A percentile compares a stretch with the other conserved stretches of the same genome.
Evolutionary conservation across 1,140 invertebrate species (phyloP).

Genomic region (Leptinotarsa undecemlineata): DNA sequence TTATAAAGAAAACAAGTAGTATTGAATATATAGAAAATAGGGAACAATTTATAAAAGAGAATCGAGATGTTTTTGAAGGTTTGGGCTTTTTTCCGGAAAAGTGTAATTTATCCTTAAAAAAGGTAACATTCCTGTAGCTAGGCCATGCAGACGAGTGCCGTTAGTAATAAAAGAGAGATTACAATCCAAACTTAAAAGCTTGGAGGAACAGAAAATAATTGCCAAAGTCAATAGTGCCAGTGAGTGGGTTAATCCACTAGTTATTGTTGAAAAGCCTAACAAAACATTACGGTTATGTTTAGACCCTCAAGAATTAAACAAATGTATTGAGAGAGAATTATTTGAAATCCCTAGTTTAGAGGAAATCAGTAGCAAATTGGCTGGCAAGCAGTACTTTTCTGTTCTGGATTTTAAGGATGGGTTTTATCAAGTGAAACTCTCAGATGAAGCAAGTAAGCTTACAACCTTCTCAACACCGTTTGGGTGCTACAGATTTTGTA

Average conservation of each 20-base stretch:
- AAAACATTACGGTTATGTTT: constrained; percentile 25
- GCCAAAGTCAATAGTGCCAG: not conserved
- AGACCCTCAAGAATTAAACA: constrained; percentile 29
- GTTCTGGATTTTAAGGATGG: constrained; percentile 40
- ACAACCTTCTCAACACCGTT: constrained; percentile 49
- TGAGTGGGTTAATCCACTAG: constrained; percentile 12
- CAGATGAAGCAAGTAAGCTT: constrained; percentile 45
- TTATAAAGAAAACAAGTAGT: not conserved
- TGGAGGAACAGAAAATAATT: constrained; percentile 3
- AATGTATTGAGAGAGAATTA: constrained; percentile 25
- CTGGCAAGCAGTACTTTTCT: constrained; percentile 36
- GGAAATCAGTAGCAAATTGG: constrained; percentile 51
- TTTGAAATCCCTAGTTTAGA: constrained; percentile 43
- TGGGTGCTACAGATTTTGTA: constrained; percentile 47
- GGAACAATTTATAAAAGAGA: not conserved
- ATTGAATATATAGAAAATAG: not conserved
- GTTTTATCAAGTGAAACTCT: constrained; percentile 39
- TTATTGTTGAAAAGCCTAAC: constrained; percentile 29
- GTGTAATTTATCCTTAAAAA: not conserved
- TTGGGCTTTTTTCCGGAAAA: not conserved
- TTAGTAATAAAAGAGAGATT: constrained; percentile 14
- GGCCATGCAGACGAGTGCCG: not conserved
- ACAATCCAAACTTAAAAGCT: not conserved
- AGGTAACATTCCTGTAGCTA: not conserved
- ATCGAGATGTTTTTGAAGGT: not conserved